Conservation (phyloP, 1,140 invertebrate species). For the Trichonephila clavata region DNA sequence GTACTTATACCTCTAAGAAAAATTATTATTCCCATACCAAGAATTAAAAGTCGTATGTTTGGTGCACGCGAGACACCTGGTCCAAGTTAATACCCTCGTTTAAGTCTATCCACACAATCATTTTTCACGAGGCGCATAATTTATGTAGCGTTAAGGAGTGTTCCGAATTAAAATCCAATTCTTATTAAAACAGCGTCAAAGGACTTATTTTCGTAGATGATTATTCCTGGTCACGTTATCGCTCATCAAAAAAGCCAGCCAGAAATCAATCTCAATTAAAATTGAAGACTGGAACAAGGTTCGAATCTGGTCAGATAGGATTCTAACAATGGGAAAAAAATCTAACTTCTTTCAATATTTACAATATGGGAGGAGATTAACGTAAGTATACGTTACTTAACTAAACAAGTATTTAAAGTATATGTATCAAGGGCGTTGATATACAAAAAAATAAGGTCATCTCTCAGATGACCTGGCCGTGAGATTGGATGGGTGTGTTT, state of each 20-base stretch:
- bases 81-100: not conserved
- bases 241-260: not conserved
- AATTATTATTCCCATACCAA: not conserved
- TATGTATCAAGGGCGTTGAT: no score
- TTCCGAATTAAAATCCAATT: not conserved
- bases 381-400: no score
- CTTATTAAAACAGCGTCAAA: not conserved
- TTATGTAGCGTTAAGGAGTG: not conserved
- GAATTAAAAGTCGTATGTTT: not conserved
- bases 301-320: no score
- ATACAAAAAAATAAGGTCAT: no score
- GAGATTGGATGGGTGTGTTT: no score
- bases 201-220: not conserved
- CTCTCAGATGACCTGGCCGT: no score
- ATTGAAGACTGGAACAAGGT: no score
- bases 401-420: no score
- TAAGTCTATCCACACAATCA: not conserved
- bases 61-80: not conserved
- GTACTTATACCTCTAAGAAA: not conserved
- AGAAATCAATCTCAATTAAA: no score
- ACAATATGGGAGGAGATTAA: no score
- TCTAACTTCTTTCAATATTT: no score
- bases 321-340: no score
- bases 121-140: not conserved
- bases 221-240: not conserved